Conservation (phyloP, 2,888 invertebrate genomes). For the Cephus pygmeus region DNA sequence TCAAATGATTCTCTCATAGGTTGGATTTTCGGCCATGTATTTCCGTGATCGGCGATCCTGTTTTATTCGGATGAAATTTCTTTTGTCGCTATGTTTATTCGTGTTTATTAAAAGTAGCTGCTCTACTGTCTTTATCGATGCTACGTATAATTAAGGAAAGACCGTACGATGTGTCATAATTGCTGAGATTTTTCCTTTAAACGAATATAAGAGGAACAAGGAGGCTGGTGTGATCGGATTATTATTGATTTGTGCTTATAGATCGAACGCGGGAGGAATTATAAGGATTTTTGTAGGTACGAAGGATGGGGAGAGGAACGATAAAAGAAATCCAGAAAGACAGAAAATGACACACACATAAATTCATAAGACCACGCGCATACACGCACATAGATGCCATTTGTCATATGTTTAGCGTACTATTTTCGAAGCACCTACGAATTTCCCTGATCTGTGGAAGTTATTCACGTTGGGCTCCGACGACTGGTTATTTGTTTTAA, state of each 20-base stretch:
- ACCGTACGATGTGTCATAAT: conserved; percentile 44
- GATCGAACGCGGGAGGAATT: neutral
- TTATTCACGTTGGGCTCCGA: neutral
- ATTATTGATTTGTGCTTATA: neutral
- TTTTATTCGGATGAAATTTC: conserved; percentile 21
- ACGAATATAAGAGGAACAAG: neutral
- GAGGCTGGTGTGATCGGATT: neutral
- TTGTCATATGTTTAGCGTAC: neutral
- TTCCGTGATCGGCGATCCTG: neutral
- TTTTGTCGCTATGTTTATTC: conserved; percentile 50
- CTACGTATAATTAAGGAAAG: conserved; percentile 45
- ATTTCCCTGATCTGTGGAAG: neutral
- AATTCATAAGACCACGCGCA: conserved; percentile 4
- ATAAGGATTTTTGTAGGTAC: neutral
- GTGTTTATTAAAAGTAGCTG: neutral
- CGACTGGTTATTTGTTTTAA: neutral
- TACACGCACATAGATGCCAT: conserved; percentile 3
- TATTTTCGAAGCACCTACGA: neutral
- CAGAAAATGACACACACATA: conserved; percentile 5
- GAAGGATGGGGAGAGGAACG: neutral
- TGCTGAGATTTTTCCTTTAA: conserved; percentile 45
- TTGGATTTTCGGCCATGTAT: neutral
- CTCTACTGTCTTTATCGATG: conserved; percentile 56
- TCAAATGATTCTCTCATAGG: neutral
- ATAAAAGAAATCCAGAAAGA: conserved; percentile 12